phyloP scores from a whole-genome alignment of 2,113 vertebrate species.

The Vidua macroura region DNA sequence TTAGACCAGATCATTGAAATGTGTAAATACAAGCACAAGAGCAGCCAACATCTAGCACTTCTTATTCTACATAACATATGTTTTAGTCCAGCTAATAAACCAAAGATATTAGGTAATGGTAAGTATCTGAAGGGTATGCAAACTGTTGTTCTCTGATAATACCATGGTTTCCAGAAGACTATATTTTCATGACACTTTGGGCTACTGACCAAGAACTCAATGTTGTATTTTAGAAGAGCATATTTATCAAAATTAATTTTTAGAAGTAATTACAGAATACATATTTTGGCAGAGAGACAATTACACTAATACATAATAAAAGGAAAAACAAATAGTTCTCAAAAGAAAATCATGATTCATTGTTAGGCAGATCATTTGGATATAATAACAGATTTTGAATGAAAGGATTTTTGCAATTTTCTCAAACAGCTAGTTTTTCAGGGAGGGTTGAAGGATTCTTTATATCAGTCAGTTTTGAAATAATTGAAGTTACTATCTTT shows the following conservation, averaged over 20 bases:
- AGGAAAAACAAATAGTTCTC: not conserved
- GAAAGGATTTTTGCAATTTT: not conserved
- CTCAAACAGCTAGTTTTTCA: not conserved
- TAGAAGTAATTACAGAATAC: not conserved
- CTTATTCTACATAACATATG: slow-evolving; percentile 87
- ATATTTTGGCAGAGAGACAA: not conserved
- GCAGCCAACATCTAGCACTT: slow-evolving; percentile 64
- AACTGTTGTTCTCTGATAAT: not conserved
- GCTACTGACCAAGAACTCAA: not conserved
- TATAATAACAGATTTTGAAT: not conserved
- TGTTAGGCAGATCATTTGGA: not conserved
- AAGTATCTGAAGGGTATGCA: slow-evolving; percentile 20
- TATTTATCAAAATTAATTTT: not conserved
- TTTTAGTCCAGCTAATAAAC: slow-evolving; percentile 84
- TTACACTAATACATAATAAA: not conserved
- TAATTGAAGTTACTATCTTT: not conserved
- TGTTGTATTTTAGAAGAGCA: not conserved
- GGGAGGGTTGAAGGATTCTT: not conserved
- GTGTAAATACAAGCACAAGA: slow-evolving; percentile 74
- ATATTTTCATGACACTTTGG: not conserved
- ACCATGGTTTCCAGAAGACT: not conserved
- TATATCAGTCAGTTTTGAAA: not conserved
- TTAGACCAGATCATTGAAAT: slow-evolving; percentile 87
- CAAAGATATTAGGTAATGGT: slow-evolving; percentile 90
- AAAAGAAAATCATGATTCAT: not conserved